Evolutionary conservation across 2,113 vertebrate genomes (phyloP).

Genomic region (Engystomops pustulosus): DNA sequence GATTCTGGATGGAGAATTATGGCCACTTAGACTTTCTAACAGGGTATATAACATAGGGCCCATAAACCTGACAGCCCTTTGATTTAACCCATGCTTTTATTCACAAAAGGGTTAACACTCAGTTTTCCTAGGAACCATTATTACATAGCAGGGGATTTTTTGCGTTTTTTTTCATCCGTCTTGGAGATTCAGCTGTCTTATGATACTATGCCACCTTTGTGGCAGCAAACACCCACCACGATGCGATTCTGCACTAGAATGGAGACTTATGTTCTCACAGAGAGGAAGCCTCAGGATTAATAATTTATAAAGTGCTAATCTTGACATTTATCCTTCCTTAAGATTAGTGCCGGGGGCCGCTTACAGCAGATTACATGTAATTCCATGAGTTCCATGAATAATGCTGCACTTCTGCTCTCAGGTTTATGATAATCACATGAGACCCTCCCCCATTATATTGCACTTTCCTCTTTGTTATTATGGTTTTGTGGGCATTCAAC

Average conservation of each 20-base stretch:
- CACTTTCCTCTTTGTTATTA: not conserved
- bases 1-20: too few relatives aligned
- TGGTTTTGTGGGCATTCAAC: not conserved
- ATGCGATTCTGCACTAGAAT: not conserved
- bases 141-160: not conserved
- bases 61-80: too few relatives aligned
- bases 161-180: not conserved
- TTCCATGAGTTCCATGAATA: not conserved
- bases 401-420: not conserved
- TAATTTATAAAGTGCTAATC: conserved; percentile 32
- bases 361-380: conserved; percentile 21
- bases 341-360: not conserved
- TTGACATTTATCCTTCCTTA: conserved; percentile 42
- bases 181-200: too few relatives aligned
- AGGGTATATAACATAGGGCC: too few relatives aligned
- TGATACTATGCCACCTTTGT: too few relatives aligned
- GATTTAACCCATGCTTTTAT: too few relatives aligned
- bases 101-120: too few relatives aligned
- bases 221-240: not conserved
- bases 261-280: not conserved
- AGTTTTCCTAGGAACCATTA: too few relatives aligned
- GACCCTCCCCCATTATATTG: not conserved
- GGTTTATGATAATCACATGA: not conserved
- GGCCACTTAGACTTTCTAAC: too few relatives aligned
- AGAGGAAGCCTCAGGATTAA: conserved; percentile 1